Evolutionary conservation across 1,140 invertebrate species (phyloP).

Genomic region (Lithobius niger): DNA sequence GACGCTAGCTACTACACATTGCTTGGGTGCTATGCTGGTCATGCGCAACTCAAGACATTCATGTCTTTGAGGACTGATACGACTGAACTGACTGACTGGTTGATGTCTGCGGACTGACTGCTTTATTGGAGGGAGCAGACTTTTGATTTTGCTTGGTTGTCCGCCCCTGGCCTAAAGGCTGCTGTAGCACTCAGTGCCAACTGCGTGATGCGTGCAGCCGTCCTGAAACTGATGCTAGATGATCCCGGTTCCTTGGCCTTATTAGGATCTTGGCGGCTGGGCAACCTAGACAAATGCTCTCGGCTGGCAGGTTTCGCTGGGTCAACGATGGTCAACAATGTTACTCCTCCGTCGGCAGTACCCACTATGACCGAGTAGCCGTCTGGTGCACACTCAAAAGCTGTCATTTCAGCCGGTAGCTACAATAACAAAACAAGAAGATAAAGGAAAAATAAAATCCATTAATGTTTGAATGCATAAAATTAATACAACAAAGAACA

Average conservation of each 20-base stretch:
- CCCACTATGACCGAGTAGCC: constrained; percentile 68
- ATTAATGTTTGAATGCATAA: too few species aligned
- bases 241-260: constrained; percentile 49
- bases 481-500: too few species aligned
- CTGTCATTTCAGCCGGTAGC: constrained; percentile 69
- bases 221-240: constrained; percentile 25
- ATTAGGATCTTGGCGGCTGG: constrained; percentile 47
- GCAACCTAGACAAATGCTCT: constrained; percentile 49
- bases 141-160: too few species aligned
- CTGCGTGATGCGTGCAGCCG: not conserved
- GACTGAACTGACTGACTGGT: too few species aligned
- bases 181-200: not conserved
- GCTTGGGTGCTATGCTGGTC: too few species aligned
- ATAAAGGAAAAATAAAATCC: constrained; percentile 1
- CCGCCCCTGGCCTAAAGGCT: too few species aligned
- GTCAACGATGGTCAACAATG: constrained; percentile 80
- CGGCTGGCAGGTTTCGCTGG: constrained; percentile 45
- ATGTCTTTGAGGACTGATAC: too few species aligned
- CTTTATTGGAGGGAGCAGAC: too few species aligned
- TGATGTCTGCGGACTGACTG: too few species aligned
- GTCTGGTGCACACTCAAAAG: constrained; percentile 65
- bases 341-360: constrained; percentile 84
- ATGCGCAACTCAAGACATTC: too few species aligned
- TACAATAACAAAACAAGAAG: not conserved
- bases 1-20: too few species aligned